Evolutionary conservation across 2,797 vertebrate species (phyloP).

Genomic region (Rhynchonycteris naso): DNA sequence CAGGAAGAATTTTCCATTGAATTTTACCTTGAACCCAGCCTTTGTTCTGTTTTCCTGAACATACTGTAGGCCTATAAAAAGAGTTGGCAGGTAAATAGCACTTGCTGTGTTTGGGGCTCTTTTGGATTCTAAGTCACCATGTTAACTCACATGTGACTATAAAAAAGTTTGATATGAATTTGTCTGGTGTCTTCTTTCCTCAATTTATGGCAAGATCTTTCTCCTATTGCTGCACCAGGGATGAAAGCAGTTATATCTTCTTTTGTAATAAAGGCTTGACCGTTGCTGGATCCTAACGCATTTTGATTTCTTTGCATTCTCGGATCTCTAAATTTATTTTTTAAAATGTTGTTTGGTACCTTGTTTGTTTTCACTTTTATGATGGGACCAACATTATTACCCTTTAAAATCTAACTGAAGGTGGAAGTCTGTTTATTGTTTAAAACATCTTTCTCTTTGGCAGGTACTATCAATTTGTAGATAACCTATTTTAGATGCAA

Average conservation of each 20-base stretch:
- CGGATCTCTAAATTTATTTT: background rate
- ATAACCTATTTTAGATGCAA: background rate
- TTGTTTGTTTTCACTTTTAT: constrained; percentile 30
- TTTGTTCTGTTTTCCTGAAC: background rate
- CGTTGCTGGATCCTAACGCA: background rate
- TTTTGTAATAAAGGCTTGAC: background rate
- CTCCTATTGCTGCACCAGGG: background rate
- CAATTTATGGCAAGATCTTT: background rate
- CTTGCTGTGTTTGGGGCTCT: background rate
- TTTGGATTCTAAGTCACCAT: background rate
- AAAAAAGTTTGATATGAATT: background rate
- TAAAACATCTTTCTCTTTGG: constrained; percentile 1
- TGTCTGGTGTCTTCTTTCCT: background rate
- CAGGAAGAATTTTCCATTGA: background rate
- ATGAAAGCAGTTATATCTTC: background rate
- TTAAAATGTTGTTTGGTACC: background rate
- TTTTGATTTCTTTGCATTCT: constrained; percentile 5
- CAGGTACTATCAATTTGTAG: background rate
- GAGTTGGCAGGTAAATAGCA: background rate
- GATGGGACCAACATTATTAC: background rate
- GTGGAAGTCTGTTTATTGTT: background rate
- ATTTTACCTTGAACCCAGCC: background rate
- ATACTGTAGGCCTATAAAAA: background rate
- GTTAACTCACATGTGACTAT: background rate
- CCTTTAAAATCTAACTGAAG: background rate